phyloP scores from a whole-genome alignment of 2,113 vertebrate genomes.

The Geococcyx californianus region DNA sequence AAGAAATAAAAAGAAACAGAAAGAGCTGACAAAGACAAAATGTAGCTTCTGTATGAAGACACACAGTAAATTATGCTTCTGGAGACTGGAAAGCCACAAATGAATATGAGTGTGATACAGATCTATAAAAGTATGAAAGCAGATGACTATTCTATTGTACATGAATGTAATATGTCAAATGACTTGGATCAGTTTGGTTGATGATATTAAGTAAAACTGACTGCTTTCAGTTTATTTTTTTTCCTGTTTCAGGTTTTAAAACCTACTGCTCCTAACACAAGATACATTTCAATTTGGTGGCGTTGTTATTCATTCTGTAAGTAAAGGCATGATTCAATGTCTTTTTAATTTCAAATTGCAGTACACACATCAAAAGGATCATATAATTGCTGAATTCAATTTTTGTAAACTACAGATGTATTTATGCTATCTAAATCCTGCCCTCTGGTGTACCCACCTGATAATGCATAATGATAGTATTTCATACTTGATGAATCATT shows the following conservation, averaged over 20 bases:
- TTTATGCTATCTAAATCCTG: slow-evolving; percentile 27
- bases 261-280: not conserved
- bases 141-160: not conserved
- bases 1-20: not conserved
- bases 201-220: not conserved
- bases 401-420: not conserved
- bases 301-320: not conserved
- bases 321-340: not conserved
- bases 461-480: not conserved
- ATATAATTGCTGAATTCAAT: not conserved
- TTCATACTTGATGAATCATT: not conserved
- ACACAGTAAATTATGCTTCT: not conserved
- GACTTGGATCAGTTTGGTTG: not conserved
- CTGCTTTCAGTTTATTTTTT: not conserved
- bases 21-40: not conserved
- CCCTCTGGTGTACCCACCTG: slow-evolving; percentile 39
- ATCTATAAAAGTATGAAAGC: not conserved
- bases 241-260: not conserved
- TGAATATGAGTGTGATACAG: not conserved
- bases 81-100: not conserved
- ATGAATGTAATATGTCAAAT: not conserved
- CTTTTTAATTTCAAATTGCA: not conserved
- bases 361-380: not conserved
- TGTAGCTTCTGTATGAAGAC: not conserved
- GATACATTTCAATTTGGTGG: not conserved